Conservation (phyloP, 2,113 vertebrate genomes). For the Himantopus leucocephalus region DNA sequence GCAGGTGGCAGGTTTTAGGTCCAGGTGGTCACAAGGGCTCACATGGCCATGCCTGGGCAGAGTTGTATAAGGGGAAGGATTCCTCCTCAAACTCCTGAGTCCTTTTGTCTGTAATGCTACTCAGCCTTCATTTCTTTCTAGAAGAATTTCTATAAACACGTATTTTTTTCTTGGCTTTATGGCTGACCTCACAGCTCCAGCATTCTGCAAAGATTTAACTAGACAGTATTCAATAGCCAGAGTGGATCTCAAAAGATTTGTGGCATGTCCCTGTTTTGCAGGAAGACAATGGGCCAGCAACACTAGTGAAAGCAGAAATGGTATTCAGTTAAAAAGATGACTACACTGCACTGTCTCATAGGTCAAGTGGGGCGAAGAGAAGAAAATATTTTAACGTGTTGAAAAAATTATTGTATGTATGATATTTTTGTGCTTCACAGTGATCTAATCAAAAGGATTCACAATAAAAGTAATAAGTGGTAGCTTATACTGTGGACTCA, state of each 20-base stretch:
- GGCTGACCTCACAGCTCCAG: not conserved
- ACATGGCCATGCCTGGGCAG: not conserved
- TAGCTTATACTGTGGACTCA: not conserved
- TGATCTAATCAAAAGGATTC: not conserved
- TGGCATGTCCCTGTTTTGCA: not conserved
- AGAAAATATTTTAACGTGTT: not conserved
- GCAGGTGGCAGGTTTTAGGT: not conserved
- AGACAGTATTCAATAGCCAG: not conserved
- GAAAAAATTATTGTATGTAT: not conserved
- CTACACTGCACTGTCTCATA: not conserved
- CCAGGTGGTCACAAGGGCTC: not conserved
- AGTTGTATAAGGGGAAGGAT: not conserved
- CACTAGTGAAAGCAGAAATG: not conserved
- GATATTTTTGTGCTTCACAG: not conserved
- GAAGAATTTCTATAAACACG: not conserved
- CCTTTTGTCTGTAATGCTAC: not conserved
- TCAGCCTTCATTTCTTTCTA: not conserved
- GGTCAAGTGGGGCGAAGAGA: not conserved
- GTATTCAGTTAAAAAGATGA: not conserved
- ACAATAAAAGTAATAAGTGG: not conserved
- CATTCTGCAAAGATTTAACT: not conserved
- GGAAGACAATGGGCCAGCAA: conserved; percentile 15
- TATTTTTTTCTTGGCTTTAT: not conserved
- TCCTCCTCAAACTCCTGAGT: not conserved
- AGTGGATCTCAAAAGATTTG: conserved; percentile 14